Evolutionary conservation across 2,113 vertebrate species (phyloP).

Genomic region (Pseudorectes ferrugineus): DNA sequence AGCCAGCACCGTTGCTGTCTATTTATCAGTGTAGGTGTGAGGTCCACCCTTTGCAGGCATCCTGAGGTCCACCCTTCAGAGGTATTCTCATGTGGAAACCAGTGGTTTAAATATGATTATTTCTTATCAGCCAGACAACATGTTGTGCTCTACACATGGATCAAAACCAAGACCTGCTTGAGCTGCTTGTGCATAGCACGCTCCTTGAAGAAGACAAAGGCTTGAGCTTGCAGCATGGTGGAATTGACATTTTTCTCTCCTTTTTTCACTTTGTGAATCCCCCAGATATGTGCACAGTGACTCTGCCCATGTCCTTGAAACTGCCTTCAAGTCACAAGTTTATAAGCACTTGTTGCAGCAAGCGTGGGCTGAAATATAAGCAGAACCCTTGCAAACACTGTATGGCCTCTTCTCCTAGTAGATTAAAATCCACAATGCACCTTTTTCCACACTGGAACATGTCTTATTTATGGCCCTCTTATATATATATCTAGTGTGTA

Average conservation of each 20-base stretch:
- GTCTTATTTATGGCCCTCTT: neutral
- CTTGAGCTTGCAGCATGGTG: neutral
- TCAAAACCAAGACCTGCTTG: neutral
- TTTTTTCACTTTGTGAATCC: neutral
- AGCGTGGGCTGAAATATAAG: neutral
- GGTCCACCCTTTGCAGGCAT: neutral
- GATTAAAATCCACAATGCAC: neutral
- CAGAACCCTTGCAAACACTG: neutral
- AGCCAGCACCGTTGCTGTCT: neutral
- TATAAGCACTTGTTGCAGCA: neutral
- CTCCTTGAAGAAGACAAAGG: neutral
- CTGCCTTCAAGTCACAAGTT: neutral
- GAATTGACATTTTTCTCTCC: neutral
- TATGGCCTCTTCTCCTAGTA: neutral
- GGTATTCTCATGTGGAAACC: neutral
- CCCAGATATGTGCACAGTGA: neutral
- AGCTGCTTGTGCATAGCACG: neutral
- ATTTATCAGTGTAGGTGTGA: neutral
- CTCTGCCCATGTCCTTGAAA: neutral
- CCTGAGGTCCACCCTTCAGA: neutral
- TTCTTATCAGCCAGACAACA: neutral
- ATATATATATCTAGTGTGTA: neutral
- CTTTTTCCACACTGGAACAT: neutral
- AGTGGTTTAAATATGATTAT: neutral
- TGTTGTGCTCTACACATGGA: neutral